Conservation (phyloP, 2,113 vertebrate species). For the Perca flavescens region DNA sequence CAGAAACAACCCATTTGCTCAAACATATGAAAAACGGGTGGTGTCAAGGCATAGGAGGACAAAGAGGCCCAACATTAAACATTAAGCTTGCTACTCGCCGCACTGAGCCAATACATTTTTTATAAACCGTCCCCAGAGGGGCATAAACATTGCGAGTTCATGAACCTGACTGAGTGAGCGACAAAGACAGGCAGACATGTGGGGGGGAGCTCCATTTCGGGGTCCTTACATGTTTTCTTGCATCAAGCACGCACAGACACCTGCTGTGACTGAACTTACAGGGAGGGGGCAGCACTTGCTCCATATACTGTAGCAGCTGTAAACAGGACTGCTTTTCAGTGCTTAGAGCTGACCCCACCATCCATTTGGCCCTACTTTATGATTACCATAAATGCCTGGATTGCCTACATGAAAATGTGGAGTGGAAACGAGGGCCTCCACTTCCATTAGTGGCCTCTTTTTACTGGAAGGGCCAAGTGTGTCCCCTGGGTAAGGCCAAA, state of each 20-base stretch:
- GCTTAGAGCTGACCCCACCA: constrained; percentile 82
- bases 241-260: constrained; percentile 83
- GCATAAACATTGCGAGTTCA: constrained; percentile 84
- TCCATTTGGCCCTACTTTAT: constrained; percentile 90
- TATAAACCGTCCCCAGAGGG: constrained; percentile 89
- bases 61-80: constrained; percentile 62
- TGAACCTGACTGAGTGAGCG: constrained; percentile 21
- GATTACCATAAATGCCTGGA: constrained; percentile 88
- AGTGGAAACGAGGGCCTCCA: constrained; percentile 85
- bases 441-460: constrained; percentile 92
- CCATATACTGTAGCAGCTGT: constrained; percentile 75
- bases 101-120: constrained; percentile 89
- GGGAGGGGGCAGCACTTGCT: constrained; percentile 79
- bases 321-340: constrained; percentile 84
- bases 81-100: constrained; percentile 85
- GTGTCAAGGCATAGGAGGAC: constrained; percentile 28
- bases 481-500: constrained; percentile 85
- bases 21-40: constrained; percentile 62
- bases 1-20: constrained; percentile 19
- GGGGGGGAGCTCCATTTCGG: background rate
- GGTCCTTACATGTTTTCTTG: constrained; percentile 76
- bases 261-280: constrained; percentile 80
- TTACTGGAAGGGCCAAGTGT: constrained; percentile 91
- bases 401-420: constrained; percentile 88
- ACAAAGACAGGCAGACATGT: constrained; percentile 40